Base-by-base conservation (phyloP, 2,797 vertebrate species). In the Sebastolobus alascanus region DNA sequence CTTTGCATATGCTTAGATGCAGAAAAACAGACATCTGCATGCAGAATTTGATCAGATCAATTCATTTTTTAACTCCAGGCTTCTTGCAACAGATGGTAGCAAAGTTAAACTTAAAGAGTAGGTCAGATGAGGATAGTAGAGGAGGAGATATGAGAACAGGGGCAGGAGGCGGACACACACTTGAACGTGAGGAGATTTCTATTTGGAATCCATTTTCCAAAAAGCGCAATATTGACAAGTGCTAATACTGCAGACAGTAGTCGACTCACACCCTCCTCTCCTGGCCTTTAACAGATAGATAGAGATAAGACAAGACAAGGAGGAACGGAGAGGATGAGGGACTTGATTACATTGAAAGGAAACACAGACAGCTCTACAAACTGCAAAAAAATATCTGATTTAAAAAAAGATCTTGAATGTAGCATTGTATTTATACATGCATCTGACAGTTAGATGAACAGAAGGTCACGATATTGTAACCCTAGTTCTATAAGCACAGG, bases 181-280 rank as follows among this genome's bases (percentile, higher is more conserved):
- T 80, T 72, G 72, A 90, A 87, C 73, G 67, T 90, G 87, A 90
- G 86, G 87, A 85, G 86, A 91, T 86, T 92, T 91, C 79, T 87
- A 92, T 90, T 88, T 77, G 52, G 66, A 84, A 90, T 88, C 74
- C 67, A 88, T 91, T 87, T 86, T 85, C 73, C 61, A 73, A 83
- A 83, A 89, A 75, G 72, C 79, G 13, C 52, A 73, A 86, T 87
- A 92, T 92, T 91, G 89, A 91, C 84, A 70, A 55, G 77, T 31
- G 74, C 67, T 92, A 94, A 93, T 89, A 72, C 73, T 63, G 82
- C 85, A 87, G 83, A 89, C 82, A 66, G 87, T 27, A 91, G 86
- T 91, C 87, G 3, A 70, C 89, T 91, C 93, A 93, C 92, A 93
- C 33, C 61, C 77, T 74, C 67, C 52, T 78, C 70, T 73, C 25